Percentiles rank a stretch among this genome's conserved stretches.
These are phyloP conservation scores for Neoarius graeffei DNA, from an alignment of 2,113 vertebrate species.

Conservation along the genomic window DNA sequence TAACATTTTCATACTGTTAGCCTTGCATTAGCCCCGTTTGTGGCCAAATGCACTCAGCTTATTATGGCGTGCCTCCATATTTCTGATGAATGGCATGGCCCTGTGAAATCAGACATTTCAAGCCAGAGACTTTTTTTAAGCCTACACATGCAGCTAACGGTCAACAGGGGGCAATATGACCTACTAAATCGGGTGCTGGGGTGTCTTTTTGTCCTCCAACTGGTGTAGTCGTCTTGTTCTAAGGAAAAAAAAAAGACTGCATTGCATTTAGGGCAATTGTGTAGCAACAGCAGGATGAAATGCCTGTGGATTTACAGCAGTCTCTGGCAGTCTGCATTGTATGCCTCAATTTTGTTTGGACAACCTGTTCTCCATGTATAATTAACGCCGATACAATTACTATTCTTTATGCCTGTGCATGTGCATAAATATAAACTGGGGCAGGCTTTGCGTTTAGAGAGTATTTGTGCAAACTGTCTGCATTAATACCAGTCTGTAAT, in stretches of 20 bases:
- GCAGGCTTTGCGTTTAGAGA: conserved; percentile 56
- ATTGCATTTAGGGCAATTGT: conserved; percentile 70
- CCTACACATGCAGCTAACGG: conserved; percentile 23
- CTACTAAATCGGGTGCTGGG: conserved; percentile 57
- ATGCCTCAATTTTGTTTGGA: conserved; percentile 74
- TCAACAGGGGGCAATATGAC: conserved; percentile 76
- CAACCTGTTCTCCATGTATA: conserved; percentile 69
- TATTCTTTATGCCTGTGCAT: conserved; percentile 63
- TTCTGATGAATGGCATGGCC: conserved; percentile 46
- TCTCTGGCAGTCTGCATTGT: conserved; percentile 62
- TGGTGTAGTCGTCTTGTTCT: conserved; percentile 68
- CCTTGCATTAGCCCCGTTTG: conserved; percentile 49
- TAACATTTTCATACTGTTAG: conserved; percentile 48
- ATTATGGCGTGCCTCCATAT: conserved; percentile 50
- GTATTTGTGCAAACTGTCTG: conserved; percentile 67
- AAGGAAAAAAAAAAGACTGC: conserved; percentile 63
- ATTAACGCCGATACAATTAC: conserved; percentile 75
- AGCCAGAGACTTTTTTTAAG: conserved; percentile 47
- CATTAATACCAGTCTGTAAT: conserved; percentile 67
- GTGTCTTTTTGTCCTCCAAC: conserved; percentile 66
- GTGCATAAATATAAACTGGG: conserved; percentile 64
- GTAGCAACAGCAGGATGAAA: conserved; percentile 54
- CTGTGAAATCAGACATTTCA: conserved; percentile 58
- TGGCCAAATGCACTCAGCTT: conserved; percentile 44
- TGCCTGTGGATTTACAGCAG: conserved; percentile 61